phyloP scores from a whole-genome alignment of 2,113 vertebrate genomes.

The Hippocampus guttulatus region DNA sequence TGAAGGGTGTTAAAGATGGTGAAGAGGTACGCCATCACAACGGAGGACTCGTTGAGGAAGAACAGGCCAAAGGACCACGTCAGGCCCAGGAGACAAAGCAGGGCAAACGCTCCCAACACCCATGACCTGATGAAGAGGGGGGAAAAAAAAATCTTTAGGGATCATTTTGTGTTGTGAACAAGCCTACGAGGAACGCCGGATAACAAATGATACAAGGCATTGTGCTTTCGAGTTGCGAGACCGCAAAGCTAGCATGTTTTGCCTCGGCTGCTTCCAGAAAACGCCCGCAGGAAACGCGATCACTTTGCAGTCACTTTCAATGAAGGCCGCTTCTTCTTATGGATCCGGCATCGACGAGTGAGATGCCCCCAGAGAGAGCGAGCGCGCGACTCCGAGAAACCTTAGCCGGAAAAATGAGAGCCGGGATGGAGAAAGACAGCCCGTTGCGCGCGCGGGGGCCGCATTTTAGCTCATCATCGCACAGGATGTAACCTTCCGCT shows the following conservation, averaged over 20 bases:
- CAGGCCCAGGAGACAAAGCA: conserved; percentile 90
- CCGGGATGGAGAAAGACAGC: conserved; percentile 59
- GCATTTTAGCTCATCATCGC: conserved; percentile 8
- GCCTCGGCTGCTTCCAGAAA: conserved; percentile 57
- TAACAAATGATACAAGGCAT: conserved; percentile 25
- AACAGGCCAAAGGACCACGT: conserved; percentile 96
- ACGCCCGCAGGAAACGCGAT: conserved; percentile 55
- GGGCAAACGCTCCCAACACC: conserved; percentile 91
- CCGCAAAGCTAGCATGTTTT: conserved; percentile 46
- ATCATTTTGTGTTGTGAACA: background rate
- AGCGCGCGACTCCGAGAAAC: conserved; percentile 17
- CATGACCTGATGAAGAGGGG: conserved; percentile 81
- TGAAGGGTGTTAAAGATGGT: conserved; percentile 97
- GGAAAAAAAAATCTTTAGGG: conserved; percentile 27
- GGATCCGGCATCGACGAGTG: conserved; percentile 43
- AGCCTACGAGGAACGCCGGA: background rate
- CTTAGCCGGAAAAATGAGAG: conserved; percentile 40
- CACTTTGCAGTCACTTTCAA: conserved; percentile 52
- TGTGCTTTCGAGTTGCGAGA: conserved; percentile 29
- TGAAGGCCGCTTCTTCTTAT: conserved; percentile 42
- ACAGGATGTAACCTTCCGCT: conserved; percentile 16
- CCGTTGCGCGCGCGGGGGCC: conserved; percentile 65
- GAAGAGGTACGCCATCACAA: conserved; percentile 98
- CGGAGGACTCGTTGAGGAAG: conserved; percentile 89
- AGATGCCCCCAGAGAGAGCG: conserved; percentile 28